Percentiles rank a stretch among this genome's conserved stretches.
These are phyloP conservation scores for Sicus ferrugineus DNA, from an alignment of 2,888 invertebrate genomes.

Conservation along the genomic window DNA sequence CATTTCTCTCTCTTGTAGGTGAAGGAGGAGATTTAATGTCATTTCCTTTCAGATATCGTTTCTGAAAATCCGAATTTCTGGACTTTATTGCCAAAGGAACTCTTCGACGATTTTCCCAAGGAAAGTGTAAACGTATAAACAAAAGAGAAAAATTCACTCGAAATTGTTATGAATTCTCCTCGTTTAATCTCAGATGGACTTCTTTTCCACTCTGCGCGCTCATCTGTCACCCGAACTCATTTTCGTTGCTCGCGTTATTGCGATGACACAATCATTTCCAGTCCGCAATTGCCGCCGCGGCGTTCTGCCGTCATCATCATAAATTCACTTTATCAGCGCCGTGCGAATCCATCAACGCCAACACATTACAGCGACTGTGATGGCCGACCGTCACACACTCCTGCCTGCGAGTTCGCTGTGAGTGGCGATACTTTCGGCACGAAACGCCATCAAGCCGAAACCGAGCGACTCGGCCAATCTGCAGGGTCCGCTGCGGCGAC, in stretches of 20 bases:
- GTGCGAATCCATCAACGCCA: not conserved
- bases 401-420: not conserved
- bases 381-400: not conserved
- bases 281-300: not conserved
- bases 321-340: constrained; percentile 16
- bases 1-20: too few species aligned
- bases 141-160: too few species aligned
- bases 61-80: too few species aligned
- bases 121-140: too few species aligned
- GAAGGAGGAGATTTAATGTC: too few species aligned
- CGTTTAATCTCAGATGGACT: too few species aligned
- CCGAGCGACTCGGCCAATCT: not conserved
- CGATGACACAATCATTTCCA: not conserved
- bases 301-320: constrained; percentile 12
- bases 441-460: not conserved
- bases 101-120: too few species aligned
- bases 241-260: not conserved
- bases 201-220: too few species aligned
- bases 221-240: too few species aligned
- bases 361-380: constrained; percentile 3
- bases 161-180: too few species aligned
- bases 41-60: too few species aligned
- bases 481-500: not conserved
- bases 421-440: not conserved
- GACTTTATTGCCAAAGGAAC: too few species aligned